A percentile compares a stretch with the other conserved stretches of the same genome.
Conservation (phyloP, 2,113 vertebrate genomes). For the Tonatia bakeri region DNA sequence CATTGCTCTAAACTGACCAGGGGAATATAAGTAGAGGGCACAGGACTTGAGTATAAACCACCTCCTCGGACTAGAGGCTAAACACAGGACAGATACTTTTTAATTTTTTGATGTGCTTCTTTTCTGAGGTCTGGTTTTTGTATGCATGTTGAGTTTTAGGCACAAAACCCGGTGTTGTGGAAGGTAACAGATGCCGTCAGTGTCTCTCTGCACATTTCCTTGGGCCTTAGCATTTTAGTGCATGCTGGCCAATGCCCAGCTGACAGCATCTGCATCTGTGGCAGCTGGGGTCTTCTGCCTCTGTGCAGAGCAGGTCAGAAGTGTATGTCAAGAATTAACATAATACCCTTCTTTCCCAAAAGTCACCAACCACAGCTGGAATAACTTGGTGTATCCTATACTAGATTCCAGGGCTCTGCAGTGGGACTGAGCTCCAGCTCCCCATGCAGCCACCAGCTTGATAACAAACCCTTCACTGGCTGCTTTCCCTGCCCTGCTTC, state of each 20-base stretch:
- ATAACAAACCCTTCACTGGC: background rate
- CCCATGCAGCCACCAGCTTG: background rate
- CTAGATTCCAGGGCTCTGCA: background rate
- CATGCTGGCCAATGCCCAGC: background rate
- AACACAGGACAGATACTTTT: background rate
- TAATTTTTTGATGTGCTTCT: background rate
- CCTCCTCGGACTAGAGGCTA: background rate
- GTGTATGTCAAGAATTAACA: background rate
- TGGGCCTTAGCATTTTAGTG: background rate
- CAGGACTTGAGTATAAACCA: background rate
- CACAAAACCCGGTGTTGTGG: background rate
- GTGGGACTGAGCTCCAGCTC: background rate
- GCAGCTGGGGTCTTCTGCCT: background rate
- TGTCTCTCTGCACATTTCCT: background rate
- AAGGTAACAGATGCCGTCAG: background rate
- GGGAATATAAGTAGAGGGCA: background rate
- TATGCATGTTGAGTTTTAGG: background rate
- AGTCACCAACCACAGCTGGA: background rate
- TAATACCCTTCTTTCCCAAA: background rate
- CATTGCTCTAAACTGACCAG: background rate
- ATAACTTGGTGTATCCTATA: background rate
- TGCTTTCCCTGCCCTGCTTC: background rate
- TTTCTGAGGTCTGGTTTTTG: background rate
- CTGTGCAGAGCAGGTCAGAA: background rate
- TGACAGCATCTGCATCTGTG: background rate